These are phyloP conservation scores for Pygoscelis antarcticus DNA, from an alignment of 2,113 vertebrate species.

Conservation along the genomic window DNA sequence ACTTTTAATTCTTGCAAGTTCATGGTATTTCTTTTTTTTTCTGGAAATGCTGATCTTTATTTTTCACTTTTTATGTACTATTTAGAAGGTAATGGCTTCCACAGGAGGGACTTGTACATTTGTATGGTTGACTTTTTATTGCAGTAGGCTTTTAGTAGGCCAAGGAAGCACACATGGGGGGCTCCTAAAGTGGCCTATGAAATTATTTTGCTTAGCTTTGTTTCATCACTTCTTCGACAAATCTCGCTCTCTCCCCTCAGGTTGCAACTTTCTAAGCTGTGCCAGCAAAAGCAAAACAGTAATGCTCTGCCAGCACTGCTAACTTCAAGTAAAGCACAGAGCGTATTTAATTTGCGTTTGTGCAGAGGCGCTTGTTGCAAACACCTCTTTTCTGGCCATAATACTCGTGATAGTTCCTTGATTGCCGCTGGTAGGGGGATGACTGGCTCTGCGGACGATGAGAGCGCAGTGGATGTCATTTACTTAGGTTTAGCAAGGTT, in stretches of 20 bases:
- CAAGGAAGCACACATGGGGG: background rate
- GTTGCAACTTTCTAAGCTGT: background rate
- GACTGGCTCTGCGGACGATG: background rate
- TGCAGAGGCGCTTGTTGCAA: background rate
- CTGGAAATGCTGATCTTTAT: background rate
- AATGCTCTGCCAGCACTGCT: background rate
- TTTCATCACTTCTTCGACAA: background rate
- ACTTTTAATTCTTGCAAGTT: background rate
- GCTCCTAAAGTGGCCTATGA: background rate
- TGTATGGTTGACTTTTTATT: background rate
- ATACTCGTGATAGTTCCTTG: background rate
- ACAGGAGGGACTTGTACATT: background rate
- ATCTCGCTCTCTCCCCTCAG: background rate
- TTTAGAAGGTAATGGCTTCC: background rate
- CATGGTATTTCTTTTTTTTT: background rate
- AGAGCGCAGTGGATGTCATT: background rate
- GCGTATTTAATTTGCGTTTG: background rate
- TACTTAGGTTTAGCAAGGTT: background rate
- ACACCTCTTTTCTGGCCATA: background rate
- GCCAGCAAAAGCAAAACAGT: background rate
- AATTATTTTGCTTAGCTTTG: background rate
- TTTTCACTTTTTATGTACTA: background rate
- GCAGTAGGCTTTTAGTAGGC: conserved; percentile 1
- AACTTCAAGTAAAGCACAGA: background rate
- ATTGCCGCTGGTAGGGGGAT: background rate